Conservation (phyloP, 2,888 invertebrate genomes). For the Drosophila picticornis region DNA sequence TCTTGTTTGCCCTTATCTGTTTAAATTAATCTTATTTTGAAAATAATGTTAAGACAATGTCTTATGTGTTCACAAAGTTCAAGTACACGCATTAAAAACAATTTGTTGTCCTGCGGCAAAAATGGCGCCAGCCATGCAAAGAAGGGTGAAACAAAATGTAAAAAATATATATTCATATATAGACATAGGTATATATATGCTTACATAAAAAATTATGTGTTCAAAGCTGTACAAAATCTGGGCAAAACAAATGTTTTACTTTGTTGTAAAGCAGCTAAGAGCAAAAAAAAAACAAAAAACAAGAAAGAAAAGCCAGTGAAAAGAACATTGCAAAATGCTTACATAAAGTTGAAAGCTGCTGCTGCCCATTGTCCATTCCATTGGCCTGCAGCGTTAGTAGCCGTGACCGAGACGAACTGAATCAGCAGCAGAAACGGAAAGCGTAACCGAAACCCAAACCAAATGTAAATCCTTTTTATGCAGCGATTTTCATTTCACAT, state of each 20-base stretch:
- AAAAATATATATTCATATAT: slow-evolving; percentile 13
- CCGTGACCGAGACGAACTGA: slow-evolving; percentile 42
- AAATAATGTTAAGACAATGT: slow-evolving; percentile 1
- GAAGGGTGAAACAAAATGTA: slow-evolving; percentile 37
- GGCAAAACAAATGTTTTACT: slow-evolving; percentile 77
- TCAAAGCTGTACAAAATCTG: slow-evolving; percentile 61
- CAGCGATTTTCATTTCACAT: slow-evolving; percentile 52
- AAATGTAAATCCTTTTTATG: slow-evolving; percentile 68
- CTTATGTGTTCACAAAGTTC: slow-evolving; percentile 7
- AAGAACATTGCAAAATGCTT: slow-evolving; percentile 51
- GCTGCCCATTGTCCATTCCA: slow-evolving; percentile 49
- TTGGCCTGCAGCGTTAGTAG: slow-evolving; percentile 77
- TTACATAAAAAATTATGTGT: slow-evolving; percentile 59
- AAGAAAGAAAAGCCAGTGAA: slow-evolving; percentile 21
- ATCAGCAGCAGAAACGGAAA: slow-evolving; percentile 36
- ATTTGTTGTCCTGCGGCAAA: slow-evolving; percentile 55
- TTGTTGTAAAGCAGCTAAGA: slow-evolving; percentile 58
- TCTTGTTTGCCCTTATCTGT: slow-evolving; percentile 4
- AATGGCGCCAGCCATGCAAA: slow-evolving; percentile 45
- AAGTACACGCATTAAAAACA: slow-evolving; percentile 29
- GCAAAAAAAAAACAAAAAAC: slow-evolving; percentile 6
- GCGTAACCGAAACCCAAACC: slow-evolving; percentile 40
- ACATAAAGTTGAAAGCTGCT: slow-evolving; percentile 39
- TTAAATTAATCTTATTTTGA: slow-evolving; percentile 9
- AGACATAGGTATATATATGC: slow-evolving; percentile 13